Evolutionary conservation across 2,113 vertebrate genomes (phyloP).

Genomic region (Toxostoma redivivum): DNA sequence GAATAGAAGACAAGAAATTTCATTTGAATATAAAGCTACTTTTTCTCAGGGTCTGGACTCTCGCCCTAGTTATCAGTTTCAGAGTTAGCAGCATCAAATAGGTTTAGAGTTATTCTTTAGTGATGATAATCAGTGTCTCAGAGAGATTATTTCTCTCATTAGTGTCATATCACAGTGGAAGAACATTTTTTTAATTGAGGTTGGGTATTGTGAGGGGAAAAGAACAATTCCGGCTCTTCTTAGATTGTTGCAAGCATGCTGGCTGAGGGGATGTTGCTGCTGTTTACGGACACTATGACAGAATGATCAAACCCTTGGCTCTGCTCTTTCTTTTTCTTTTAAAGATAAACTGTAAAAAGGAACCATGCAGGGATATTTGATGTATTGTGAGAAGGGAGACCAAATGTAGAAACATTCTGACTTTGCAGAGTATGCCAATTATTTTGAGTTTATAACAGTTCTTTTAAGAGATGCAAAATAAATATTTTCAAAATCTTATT

Average conservation of each 20-base stretch:
- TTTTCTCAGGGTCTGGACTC: background rate
- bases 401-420: background rate
- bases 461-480: background rate
- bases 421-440: background rate
- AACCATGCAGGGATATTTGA: background rate
- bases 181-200: background rate
- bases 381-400: background rate
- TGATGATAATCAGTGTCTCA: background rate
- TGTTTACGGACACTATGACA: rapidly evolving
- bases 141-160: background rate
- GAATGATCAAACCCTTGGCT: background rate
- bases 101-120: background rate
- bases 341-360: background rate
- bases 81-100: background rate
- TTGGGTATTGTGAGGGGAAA: background rate
- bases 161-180: background rate
- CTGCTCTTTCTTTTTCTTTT: background rate
- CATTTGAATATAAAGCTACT: background rate
- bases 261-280: background rate
- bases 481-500: background rate
- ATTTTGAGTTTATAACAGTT: background rate
- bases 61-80: background rate
- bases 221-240: background rate
- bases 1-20: background rate
- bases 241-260: rapidly evolving